These are phyloP conservation scores for Philotrypesis tridentata DNA, from an alignment of 1,140 invertebrate species.

Conservation along the genomic window DNA sequence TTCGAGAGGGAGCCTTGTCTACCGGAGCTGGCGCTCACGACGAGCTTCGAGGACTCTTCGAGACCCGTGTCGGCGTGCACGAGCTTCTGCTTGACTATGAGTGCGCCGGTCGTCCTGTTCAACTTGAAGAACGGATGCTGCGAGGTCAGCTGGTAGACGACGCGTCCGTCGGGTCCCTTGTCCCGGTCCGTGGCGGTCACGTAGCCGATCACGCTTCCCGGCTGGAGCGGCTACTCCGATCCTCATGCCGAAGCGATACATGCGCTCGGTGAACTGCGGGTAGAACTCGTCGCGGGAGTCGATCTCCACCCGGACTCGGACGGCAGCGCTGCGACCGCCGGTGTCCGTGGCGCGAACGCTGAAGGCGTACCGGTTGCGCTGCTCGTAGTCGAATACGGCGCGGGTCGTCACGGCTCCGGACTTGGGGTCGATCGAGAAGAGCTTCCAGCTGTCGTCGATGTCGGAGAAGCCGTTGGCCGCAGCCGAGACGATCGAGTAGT, in stretches of 20 bases:
- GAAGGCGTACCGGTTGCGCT: slow-evolving; percentile 87
- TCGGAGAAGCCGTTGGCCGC: slow-evolving; percentile 77
- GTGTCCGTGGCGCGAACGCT: slow-evolving; percentile 87
- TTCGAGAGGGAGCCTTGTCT: slow-evolving; percentile 88
- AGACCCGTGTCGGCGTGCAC: slow-evolving; percentile 75
- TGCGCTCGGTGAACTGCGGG: slow-evolving; percentile 90
- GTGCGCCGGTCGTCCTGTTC: slow-evolving; percentile 90
- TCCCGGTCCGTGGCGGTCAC: slow-evolving; percentile 93
- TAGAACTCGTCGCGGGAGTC: slow-evolving; percentile 94
- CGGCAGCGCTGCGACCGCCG: slow-evolving; percentile 84
- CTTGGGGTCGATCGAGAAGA: slow-evolving; percentile 85
- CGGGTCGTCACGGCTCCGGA: slow-evolving; percentile 86
- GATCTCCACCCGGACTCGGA: slow-evolving; percentile 89
- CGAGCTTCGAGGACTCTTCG: slow-evolving; percentile 80
- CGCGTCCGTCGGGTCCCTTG: slow-evolving; percentile 91
- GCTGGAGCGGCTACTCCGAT: slow-evolving; percentile 78
- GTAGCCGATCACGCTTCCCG: slow-evolving; percentile 88
- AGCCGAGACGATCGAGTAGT: slow-evolving; percentile 86
- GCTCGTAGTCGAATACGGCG: slow-evolving; percentile 91
- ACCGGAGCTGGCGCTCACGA: slow-evolving; percentile 91
- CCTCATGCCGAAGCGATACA: slow-evolving; percentile 88
- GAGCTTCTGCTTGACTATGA: slow-evolving; percentile 88
- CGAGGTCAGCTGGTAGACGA: slow-evolving; percentile 90
- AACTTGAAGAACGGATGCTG: slow-evolving; percentile 92
- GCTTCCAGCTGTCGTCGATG: slow-evolving; percentile 85